A percentile compares a stretch with the other conserved stretches of the same genome.
Conservation (phyloP, 2,113 vertebrate species). For the Athene cunicularia region DNA sequence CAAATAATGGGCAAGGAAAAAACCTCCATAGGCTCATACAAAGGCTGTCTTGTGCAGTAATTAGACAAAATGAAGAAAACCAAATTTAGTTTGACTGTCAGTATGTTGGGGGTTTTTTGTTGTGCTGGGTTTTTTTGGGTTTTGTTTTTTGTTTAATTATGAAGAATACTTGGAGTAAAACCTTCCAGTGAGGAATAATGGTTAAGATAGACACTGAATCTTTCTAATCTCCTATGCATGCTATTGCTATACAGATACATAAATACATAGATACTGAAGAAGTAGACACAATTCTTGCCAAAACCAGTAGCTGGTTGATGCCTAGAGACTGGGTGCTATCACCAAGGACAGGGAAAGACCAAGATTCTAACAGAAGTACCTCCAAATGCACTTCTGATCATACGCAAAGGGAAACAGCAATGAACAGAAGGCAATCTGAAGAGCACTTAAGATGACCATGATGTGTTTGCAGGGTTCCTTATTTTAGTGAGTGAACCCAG, state of each 20-base stretch:
- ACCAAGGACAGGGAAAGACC: not conserved
- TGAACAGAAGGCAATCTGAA: not conserved
- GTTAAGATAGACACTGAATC: not conserved
- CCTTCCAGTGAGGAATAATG: not conserved
- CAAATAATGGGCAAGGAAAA: not conserved
- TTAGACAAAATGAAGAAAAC: not conserved
- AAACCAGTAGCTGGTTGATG: not conserved
- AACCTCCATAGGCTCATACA: not conserved
- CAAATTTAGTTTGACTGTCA: not conserved
- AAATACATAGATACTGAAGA: not conserved
- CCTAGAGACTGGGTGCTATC: not conserved
- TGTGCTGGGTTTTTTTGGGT: not conserved
- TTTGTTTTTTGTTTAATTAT: not conserved
- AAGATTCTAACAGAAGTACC: not conserved
- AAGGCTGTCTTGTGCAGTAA: not conserved
- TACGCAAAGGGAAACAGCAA: not conserved
- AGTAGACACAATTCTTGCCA: not conserved
- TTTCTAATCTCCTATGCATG: not conserved
- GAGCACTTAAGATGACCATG: not conserved
- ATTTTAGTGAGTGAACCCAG: not conserved
- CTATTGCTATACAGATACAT: not conserved
- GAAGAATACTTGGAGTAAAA: not conserved
- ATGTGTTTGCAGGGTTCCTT: not conserved
- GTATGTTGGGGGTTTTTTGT: not conserved
- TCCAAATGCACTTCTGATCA: not conserved